A percentile compares a stretch with the other conserved stretches of the same genome.
These are phyloP conservation scores for Lepilemur ruficaudatus DNA, from an alignment of 2,797 vertebrate species.

Conservation along the genomic window DNA sequence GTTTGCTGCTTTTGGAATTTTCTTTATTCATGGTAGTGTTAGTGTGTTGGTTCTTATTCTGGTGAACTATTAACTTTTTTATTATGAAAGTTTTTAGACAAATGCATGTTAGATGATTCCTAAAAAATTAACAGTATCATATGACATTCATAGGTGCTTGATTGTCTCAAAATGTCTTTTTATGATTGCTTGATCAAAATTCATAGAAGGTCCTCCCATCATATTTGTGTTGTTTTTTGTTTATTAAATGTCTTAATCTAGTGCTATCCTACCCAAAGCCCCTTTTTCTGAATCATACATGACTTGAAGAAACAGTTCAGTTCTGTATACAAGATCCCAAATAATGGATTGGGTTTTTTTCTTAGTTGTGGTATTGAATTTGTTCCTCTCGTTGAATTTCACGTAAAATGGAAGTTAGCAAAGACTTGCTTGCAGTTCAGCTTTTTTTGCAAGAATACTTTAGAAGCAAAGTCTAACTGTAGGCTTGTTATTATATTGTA, in stretches of 20 bases:
- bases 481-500: neutral
- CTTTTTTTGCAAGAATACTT: neutral
- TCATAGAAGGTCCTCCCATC: neutral
- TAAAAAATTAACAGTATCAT: neutral
- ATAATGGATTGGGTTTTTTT: neutral
- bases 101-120: slow-evolving; percentile 1
- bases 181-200: neutral
- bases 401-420: neutral
- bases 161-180: neutral
- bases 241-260: slow-evolving; percentile 16
- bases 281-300: neutral
- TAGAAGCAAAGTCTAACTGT: neutral
- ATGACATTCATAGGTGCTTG: neutral
- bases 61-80: neutral
- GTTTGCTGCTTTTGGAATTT: slow-evolving; percentile 57
- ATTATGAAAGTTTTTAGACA: neutral
- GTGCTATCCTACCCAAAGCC: neutral
- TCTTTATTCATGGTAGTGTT: neutral
- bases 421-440: neutral
- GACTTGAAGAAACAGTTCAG: neutral
- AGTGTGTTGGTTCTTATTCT: neutral
- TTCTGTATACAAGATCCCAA: neutral
- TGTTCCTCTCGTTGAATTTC: neutral
- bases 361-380: neutral
- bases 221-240: neutral